A percentile compares a stretch with the other conserved stretches of the same genome.
phyloP scores from a whole-genome alignment of 2,888 invertebrate genomes.

The Chironomus riparius region DNA sequence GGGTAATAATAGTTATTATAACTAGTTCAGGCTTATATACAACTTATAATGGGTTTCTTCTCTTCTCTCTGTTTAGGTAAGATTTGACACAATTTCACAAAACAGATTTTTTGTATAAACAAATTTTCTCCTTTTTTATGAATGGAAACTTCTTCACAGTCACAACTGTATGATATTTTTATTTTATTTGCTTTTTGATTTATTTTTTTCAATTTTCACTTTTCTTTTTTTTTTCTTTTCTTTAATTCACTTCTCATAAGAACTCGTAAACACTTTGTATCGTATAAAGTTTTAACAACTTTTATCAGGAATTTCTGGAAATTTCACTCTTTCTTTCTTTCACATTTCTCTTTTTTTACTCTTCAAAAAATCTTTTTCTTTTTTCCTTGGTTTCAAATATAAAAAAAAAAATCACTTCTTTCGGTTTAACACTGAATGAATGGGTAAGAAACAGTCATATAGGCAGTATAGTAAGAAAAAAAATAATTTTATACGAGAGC shows the following conservation, averaged over 20 bases:
- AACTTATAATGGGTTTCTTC: neutral
- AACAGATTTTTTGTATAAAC: neutral
- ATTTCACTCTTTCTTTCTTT: slow-evolving; percentile 27
- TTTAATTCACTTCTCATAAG: neutral
- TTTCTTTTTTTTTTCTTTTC: neutral
- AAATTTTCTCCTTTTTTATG: neutral
- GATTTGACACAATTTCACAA: neutral
- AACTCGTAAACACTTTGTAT: neutral
- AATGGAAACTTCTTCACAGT: neutral
- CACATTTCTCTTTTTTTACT: slow-evolving; percentile 20
- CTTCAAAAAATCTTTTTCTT: neutral
- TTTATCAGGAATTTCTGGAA: slow-evolving; percentile 20
- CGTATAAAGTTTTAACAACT: neutral
- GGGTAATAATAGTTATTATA: neutral
- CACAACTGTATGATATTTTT: neutral
- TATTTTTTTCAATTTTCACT: neutral
- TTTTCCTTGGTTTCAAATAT: neutral
- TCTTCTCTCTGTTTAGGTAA: neutral
- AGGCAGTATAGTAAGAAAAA: neutral
- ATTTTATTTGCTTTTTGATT: neutral
- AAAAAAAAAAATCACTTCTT: neutral
- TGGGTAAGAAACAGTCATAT: neutral
- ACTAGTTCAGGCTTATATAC: neutral
- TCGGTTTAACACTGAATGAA: neutral
- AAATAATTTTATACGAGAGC: neutral